A percentile compares a stretch with the other conserved stretches of the same genome.
These are phyloP conservation scores for Eumacrocentrus americanus DNA, from an alignment of 2,888 invertebrate genomes.

Conservation along the genomic window DNA sequence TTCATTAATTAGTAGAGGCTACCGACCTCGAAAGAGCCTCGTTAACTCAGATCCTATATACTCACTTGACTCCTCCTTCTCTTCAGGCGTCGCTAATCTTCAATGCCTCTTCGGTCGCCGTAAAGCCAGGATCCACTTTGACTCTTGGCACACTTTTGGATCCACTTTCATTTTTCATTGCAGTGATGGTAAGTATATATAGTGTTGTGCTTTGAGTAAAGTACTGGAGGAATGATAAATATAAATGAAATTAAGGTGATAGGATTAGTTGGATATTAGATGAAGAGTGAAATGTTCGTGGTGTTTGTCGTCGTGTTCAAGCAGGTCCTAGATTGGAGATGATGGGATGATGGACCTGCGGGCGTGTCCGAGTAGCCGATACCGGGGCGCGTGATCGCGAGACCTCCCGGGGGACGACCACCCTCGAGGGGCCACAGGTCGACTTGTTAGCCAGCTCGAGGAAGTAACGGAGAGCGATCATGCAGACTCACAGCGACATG, in stretches of 20 bases:
- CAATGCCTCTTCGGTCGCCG: too few species aligned
- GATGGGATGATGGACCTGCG: constrained; percentile 56
- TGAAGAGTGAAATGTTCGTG: too few species aligned
- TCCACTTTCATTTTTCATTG: too few species aligned
- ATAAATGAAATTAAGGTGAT: too few species aligned
- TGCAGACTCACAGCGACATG: background rate
- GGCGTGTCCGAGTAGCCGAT: constrained; percentile 58
- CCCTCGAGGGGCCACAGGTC: constrained; percentile 60
- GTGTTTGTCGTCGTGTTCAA: constrained; percentile 38
- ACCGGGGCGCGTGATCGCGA: constrained; percentile 57
- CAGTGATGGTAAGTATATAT: too few species aligned
- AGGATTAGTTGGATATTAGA: too few species aligned
- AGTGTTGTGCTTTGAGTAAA: too few species aligned
- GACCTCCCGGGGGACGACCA: constrained; percentile 60
- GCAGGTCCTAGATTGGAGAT: constrained; percentile 43
- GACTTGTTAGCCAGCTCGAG: constrained; percentile 53
- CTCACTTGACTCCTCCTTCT: constrained; percentile 20
- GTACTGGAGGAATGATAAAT: too few species aligned
- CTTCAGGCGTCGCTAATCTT: constrained; percentile 6
- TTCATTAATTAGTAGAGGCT: constrained; percentile 37
- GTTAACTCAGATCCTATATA: constrained; percentile 19
- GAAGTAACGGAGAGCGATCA: constrained; percentile 35
- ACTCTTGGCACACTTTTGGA: too few species aligned
- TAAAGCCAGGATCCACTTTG: too few species aligned
- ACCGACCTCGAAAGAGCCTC: constrained; percentile 24